phyloP scores from a whole-genome alignment of 2,888 invertebrate genomes.

The Chymomyza caudatula region DNA sequence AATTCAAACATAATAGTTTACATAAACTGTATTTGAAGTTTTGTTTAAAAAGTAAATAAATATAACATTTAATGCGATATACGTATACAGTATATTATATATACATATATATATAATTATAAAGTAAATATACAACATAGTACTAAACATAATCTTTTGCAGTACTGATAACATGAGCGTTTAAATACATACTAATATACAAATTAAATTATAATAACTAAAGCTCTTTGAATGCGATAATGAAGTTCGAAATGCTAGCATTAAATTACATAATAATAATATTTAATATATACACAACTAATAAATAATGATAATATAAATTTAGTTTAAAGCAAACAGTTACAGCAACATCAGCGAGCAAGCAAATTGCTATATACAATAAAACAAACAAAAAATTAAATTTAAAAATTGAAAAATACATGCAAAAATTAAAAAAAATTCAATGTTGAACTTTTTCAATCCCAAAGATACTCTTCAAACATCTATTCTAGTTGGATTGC shows the following conservation, averaged over 20 bases:
- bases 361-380: not conserved
- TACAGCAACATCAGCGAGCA: conserved; percentile 6
- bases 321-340: not conserved
- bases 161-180: conserved; percentile 43
- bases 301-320: conserved; percentile 39
- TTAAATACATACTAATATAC: conserved; percentile 27
- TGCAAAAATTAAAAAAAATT: conserved; percentile 17
- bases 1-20: not conserved
- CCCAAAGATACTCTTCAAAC: too few relatives aligned
- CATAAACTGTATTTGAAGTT: not conserved
- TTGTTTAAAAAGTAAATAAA: not conserved
- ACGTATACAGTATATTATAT: conserved; percentile 26
- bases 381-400: conserved; percentile 41
- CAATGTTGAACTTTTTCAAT: too few relatives aligned
- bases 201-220: conserved; percentile 22
- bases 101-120: conserved; percentile 27
- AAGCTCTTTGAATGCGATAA: conserved; percentile 27
- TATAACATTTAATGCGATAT: too few relatives aligned
- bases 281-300: conserved; percentile 32
- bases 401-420: conserved; percentile 40
- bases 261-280: conserved; percentile 53
- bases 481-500: too few relatives aligned
- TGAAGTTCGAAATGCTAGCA: conserved; percentile 40
- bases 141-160: conserved; percentile 33
- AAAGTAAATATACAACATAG: conserved; percentile 27